A percentile compares a stretch with the other conserved stretches of the same genome.
Conservation (phyloP, 1,140 invertebrate genomes). For the Stenopsyche tienmushanensis region DNA sequence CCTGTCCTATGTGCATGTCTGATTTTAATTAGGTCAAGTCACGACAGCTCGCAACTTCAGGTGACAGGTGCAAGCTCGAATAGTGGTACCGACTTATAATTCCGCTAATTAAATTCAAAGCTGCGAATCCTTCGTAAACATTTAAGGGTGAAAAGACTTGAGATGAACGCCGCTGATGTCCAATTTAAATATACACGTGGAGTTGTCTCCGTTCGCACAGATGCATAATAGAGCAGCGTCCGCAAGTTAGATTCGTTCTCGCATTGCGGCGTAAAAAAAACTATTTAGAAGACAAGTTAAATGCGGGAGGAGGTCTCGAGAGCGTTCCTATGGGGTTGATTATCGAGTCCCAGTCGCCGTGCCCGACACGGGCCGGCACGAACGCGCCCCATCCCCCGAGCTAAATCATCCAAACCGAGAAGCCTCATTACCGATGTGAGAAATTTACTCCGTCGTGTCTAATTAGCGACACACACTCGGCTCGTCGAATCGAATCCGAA, state of each 20-base stretch:
- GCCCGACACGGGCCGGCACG: conserved; percentile 22
- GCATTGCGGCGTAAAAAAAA: too few relatives aligned
- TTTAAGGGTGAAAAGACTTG: neutral
- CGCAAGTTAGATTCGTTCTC: too few relatives aligned
- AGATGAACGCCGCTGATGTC: neutral
- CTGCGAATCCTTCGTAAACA: neutral
- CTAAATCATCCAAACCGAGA: neutral
- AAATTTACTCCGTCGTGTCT: too few relatives aligned
- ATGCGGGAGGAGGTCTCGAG: neutral
- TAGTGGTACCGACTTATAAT: conserved; percentile 10
- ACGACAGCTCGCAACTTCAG: conserved; percentile 15
- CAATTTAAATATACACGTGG: neutral
- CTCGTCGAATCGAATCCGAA: too few relatives aligned
- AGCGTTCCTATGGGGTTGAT: conserved; percentile 12
- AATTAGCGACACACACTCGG: too few relatives aligned
- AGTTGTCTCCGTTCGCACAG: neutral
- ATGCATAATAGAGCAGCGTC: too few relatives aligned
- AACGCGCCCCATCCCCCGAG: neutral
- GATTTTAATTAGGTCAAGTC: conserved; percentile 26
- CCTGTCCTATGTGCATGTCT: neutral
- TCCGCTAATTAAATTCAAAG: conserved; percentile 7
- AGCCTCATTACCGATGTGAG: neutral
- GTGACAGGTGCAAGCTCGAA: conserved; percentile 13
- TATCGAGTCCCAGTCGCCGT: conserved; percentile 4
- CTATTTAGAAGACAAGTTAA: neutral